Evolutionary conservation across 1,140 invertebrate species (phyloP), one percentile per base, ranked within the genome.

Genomic region (Grapholita molesta): DNA sequence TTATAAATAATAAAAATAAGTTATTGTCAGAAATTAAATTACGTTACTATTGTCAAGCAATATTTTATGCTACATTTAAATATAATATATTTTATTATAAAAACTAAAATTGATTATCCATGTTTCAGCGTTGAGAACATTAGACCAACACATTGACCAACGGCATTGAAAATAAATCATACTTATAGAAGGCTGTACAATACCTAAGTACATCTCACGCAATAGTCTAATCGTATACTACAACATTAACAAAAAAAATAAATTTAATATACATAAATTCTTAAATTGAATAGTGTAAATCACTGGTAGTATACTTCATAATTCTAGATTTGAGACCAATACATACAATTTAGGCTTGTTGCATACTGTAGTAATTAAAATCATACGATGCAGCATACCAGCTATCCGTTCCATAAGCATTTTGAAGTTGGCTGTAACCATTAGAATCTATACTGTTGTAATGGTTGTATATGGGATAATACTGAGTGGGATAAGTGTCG

Each of bases 401-500:
- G 21, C 18, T 48, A 0, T 18, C 42, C 18, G 8, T 18, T 8
- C 1, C 42, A 15, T 42, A 42, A 21, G 42, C 18, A 48, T 48
- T 18, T 21, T 48, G 42, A 48, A 18, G 15, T 21, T 48, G 42
- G 18, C 21, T 48, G n/a, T 48, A 48, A 48, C 15, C 42, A 6
- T 48, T 48, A 8, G 8, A 48, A 15, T 48, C 64, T 38, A 18
- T 28, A 68, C 3, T 52, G 35, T 15, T 30, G 38, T 64, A 68
- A 4, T 71, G 42, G 6, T 32, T 67, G 18, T 73, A 55, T 23
- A 52, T 71, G 35, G 76, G 72, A 69, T 84, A 84, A 70, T 80
- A 83, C 28, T 79, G 73, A 25, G 76, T 75, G 12, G 76, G 71
- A 70, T 83, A 80, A 12, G 5, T 28, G 65, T 84, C 69, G 52